Percentiles rank a stretch among this genome's conserved stretches.
Conservation (phyloP, 2,113 vertebrate species). For the Carassius gibelio region DNA sequence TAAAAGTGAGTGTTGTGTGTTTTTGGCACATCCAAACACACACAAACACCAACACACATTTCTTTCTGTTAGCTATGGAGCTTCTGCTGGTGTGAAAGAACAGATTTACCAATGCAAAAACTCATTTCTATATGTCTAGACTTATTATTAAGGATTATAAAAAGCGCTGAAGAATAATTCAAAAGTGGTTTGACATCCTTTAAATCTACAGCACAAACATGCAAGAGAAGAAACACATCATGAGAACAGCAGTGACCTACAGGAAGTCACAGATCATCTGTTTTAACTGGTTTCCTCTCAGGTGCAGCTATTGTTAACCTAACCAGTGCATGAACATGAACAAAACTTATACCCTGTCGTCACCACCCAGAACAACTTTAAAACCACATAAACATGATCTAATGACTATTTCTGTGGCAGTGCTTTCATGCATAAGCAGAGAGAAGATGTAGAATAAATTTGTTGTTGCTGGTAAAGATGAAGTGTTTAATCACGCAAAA, state of each 20-base stretch:
- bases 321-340: not conserved
- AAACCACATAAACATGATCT: not conserved
- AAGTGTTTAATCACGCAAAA: too few relatives aligned
- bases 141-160: not conserved
- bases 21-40: not conserved
- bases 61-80: not conserved
- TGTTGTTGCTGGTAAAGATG: too few relatives aligned
- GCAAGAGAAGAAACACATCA: not conserved
- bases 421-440: too few relatives aligned
- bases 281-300: slow-evolving; percentile 19
- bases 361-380: not conserved
- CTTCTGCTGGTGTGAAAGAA: slow-evolving; percentile 34
- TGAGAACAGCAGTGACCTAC: not conserved
- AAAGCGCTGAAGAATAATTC: not conserved
- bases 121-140: not conserved
- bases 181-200: not conserved
- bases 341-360: too few relatives aligned
- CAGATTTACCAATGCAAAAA: slow-evolving; percentile 1
- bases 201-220: not conserved
- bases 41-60: slow-evolving; percentile 17
- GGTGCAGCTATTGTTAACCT: not conserved
- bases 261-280: not conserved
- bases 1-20: not conserved
- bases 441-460: too few relatives aligned
- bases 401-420: not conserved